These are phyloP conservation scores for Cosmia trapezina DNA, from an alignment of 2,888 invertebrate species.

Conservation along the genomic window DNA sequence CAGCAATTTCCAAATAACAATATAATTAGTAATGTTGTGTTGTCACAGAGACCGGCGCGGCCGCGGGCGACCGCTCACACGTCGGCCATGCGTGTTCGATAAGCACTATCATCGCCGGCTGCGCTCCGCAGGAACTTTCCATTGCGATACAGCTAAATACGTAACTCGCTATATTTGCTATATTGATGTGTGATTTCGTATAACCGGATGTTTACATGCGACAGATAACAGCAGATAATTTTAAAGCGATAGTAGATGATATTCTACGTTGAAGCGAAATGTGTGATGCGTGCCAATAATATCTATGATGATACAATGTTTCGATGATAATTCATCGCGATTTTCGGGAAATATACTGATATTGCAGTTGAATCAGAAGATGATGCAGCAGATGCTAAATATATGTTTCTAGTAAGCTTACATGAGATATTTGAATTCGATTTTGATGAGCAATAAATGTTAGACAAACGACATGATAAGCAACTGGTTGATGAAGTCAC, in stretches of 20 bases:
- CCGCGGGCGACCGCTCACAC: slow-evolving; percentile 58
- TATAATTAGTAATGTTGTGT: slow-evolving; percentile 63
- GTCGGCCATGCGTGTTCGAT: slow-evolving; percentile 74
- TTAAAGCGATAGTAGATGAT: slow-evolving; percentile 37
- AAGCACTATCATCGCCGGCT: slow-evolving; percentile 74
- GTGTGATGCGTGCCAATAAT: slow-evolving; percentile 21
- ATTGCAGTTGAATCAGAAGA: slow-evolving; percentile 21
- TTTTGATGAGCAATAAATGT: not conserved
- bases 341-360: slow-evolving; percentile 20
- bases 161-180: slow-evolving; percentile 62
- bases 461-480: not conserved
- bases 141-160: slow-evolving; percentile 71
- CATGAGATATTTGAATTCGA: not conserved
- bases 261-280: slow-evolving; percentile 32
- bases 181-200: slow-evolving; percentile 68
- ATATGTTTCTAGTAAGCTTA: not conserved
- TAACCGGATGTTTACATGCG: slow-evolving; percentile 73
- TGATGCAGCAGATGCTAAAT: slow-evolving; percentile 11
- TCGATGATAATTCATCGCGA: slow-evolving; percentile 6
- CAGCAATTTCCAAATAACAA: slow-evolving; percentile 55
- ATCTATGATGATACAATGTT: slow-evolving; percentile 17
- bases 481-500: not conserved
- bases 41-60: slow-evolving; percentile 62
- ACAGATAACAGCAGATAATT: slow-evolving; percentile 64
- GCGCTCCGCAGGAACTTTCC: slow-evolving; percentile 77